A percentile compares a stretch with the other conserved stretches of the same genome.
Conservation (phyloP, 2,888 invertebrate genomes). For the Omphaloscelis lunosa region DNA sequence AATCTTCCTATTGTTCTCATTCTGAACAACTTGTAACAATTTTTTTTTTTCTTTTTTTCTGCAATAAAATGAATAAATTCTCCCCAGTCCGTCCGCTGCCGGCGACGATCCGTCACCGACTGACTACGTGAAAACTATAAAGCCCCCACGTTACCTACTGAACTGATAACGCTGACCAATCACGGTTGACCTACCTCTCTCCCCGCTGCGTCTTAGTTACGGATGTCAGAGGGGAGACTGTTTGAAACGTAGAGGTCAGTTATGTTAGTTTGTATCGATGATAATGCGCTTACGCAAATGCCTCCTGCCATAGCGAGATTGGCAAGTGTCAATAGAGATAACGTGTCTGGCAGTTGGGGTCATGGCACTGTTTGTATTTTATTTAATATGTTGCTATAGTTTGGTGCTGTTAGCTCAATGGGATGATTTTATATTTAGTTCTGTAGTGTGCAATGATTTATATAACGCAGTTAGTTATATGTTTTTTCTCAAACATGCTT, state of each 20-base stretch:
- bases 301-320: conserved; percentile 81
- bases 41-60: too few species aligned
- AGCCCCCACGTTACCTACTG: conserved; percentile 84
- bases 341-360: conserved; percentile 81
- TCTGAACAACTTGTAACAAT: neutral
- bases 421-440: conserved; percentile 19
- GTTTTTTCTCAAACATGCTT: conserved; percentile 7
- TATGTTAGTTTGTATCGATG: conserved; percentile 73
- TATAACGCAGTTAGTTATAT: neutral
- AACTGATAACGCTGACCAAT: conserved; percentile 78
- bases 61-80: conserved; percentile 32
- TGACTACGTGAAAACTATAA: conserved; percentile 70
- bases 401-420: conserved; percentile 39
- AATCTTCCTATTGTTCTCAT: neutral
- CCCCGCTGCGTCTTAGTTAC: conserved; percentile 20
- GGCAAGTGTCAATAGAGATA: conserved; percentile 87
- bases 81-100: conserved; percentile 78
- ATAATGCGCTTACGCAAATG: conserved; percentile 88
- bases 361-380: conserved; percentile 77
- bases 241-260: conserved; percentile 60
- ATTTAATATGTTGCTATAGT: conserved; percentile 54
- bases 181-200: conserved; percentile 66
- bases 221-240: neutral
- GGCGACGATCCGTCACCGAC: conserved; percentile 88
- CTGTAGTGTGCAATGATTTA: conserved; percentile 19